These are phyloP conservation scores for Psilopogon haemacephalus DNA, from an alignment of 2,113 vertebrate genomes.

Conservation along the genomic window DNA sequence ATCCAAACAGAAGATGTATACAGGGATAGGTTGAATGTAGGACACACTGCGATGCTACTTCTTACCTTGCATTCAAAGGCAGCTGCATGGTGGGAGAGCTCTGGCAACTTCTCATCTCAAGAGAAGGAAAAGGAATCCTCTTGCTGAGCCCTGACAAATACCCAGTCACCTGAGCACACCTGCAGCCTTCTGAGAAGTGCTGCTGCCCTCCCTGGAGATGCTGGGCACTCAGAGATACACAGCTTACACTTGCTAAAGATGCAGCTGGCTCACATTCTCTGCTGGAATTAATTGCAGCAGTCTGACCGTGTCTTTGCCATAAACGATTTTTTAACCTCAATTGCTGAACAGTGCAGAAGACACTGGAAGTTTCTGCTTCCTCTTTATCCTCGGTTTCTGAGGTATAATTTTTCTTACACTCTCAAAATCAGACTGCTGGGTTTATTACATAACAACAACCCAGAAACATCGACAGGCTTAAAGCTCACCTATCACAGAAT, in stretches of 20 bases:
- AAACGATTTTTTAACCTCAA: background rate
- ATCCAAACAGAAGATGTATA: rapidly evolving
- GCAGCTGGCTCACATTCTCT: background rate
- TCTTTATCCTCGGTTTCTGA: background rate
- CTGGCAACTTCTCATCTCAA: background rate
- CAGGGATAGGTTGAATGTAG: background rate
- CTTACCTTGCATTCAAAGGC: background rate
- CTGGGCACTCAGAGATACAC: background rate
- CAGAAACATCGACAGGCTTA: background rate
- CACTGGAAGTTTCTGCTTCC: background rate
- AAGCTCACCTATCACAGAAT: background rate
- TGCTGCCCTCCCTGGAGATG: background rate
- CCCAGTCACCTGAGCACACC: background rate
- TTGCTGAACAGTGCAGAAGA: background rate
- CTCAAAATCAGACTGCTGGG: background rate
- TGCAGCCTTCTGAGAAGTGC: background rate
- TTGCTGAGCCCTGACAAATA: background rate
- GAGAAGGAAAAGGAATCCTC: background rate
- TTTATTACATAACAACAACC: background rate
- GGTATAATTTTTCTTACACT: background rate
- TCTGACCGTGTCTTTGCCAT: background rate
- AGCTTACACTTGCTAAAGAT: background rate
- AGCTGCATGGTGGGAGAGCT: background rate
- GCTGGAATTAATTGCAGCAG: conserved; percentile 9
- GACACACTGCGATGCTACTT: background rate